These are phyloP conservation scores for Acipenser transmontanus DNA, from an alignment of 2,797 vertebrate genomes.

Conservation along the genomic window DNA sequence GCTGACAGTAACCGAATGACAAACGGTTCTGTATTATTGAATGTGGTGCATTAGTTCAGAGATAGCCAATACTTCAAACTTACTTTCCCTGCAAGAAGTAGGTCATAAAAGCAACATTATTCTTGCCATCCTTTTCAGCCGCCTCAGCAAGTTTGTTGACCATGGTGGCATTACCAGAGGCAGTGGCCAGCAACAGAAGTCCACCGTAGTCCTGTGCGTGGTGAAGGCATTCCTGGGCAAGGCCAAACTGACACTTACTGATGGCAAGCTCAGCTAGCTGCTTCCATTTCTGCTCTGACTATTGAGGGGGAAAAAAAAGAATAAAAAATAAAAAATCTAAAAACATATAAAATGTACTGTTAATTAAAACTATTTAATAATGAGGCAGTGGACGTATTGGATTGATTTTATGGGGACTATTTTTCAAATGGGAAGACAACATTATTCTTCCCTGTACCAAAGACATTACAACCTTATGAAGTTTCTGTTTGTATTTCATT, in stretches of 20 bases:
- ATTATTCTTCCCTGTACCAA: no score
- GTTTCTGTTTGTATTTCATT: no score
- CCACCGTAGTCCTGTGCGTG: slow-evolving; percentile 96
- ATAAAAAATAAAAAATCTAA: no score
- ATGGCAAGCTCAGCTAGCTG: slow-evolving; percentile 94
- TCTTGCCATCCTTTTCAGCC: slow-evolving; percentile 92
- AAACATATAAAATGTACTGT: no score
- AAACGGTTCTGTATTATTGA: no score
- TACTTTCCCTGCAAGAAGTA: slow-evolving; percentile 97
- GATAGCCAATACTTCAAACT: slow-evolving; percentile 50
- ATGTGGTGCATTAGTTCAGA: no score
- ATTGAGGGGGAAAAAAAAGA: background rate
- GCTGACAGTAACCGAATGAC: no score
- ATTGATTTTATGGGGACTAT: no score
- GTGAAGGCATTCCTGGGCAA: slow-evolving; percentile 96
- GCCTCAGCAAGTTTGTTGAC: slow-evolving; percentile 90
- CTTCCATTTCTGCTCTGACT: slow-evolving; percentile 99
- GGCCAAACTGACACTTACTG: slow-evolving; percentile 87
- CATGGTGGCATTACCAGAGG: slow-evolving; percentile 88
- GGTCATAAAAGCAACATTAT: slow-evolving; percentile 97
- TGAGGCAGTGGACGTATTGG: no score
- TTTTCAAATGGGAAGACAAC: no score
- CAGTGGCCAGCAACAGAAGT: slow-evolving; percentile 86
- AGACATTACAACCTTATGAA: no score
- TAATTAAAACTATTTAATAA: no score